Conservation (phyloP, 2,113 vertebrate species). For the Azemiops feae region DNA sequence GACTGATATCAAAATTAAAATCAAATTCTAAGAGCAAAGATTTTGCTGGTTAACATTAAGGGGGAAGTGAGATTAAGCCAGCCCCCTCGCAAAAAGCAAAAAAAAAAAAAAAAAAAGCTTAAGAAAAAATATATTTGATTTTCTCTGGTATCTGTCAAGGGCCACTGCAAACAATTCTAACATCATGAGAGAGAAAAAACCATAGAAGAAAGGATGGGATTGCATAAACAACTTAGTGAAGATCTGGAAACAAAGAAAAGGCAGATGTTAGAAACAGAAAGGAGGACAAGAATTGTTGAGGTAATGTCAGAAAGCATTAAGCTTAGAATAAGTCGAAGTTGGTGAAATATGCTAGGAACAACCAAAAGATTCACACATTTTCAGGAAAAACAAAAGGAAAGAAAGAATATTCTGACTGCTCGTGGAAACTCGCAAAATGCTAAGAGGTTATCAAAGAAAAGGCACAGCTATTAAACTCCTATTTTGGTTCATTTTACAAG, state of each 20-base stretch:
- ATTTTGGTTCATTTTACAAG: not conserved
- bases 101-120: no score
- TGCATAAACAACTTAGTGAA: not conserved
- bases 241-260: not conserved
- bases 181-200: not conserved
- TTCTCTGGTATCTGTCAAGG: not conserved
- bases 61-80: conserved; percentile 16
- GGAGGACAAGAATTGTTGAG: not conserved
- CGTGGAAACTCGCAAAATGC: not conserved
- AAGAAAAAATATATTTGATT: not conserved
- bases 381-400: not conserved
- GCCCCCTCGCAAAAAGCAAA: not conserved
- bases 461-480: not conserved
- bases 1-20: conserved; percentile 15
- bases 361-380: not conserved
- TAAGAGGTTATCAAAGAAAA: not conserved
- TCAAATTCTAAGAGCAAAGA: conserved; percentile 19
- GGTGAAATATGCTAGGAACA: not conserved
- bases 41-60: conserved; percentile 31
- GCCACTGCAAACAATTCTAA: not conserved
- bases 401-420: not conserved
- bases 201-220: not conserved
- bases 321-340: not conserved
- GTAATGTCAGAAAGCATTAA: not conserved
- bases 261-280: not conserved